Base-by-base conservation (phyloP, 2,113 vertebrate genomes). In the Capreolus pygargus region DNA sequence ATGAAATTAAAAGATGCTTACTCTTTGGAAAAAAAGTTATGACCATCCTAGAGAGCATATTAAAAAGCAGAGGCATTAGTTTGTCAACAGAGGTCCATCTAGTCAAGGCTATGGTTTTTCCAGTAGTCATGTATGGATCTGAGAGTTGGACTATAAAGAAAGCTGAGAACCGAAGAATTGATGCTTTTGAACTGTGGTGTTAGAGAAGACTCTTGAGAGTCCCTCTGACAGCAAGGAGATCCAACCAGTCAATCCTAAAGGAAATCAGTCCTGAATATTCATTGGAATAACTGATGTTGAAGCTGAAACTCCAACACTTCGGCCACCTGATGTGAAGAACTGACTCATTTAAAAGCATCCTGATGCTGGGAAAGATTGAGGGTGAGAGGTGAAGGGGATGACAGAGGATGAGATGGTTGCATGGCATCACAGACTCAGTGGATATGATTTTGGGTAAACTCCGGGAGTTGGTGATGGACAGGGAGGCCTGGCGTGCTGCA, bases 91-190 rank as follows among this genome's bases (percentile, higher is more conserved):
- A 70, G 4, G 8, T 11, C n/a, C 64, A 21, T 36, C 17, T 36
- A 36, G n/a, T 70, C 17, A 36, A 70, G n/a, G 17, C n/a, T 36
- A 36, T 70, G 64, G 2, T 36, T 36, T 21, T 70, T 70, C 17
- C n/a, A 1, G 1, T 36, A 36, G 33, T 36, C 17, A 21, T 21
- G 64, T 36, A 21, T 70, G 9, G 64, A 70, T 70, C 4, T 70
- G n/a, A 70, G n/a, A 36, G 64, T 36, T 70, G 64, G 21, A 70
- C n/a, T 70, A 36, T 70, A 21, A 70, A 36, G 64, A 70, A 70
- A 70, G 64, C 19, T 36, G 64, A 70, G 19, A 5, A 9, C n/a
- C 0, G 0, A 70, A 36, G 17, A 70, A 70, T 21, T 70, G n/a
- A 70, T 36, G 64, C n/a, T 36, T 70, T 70, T 36, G 17, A 70